Base-by-base conservation (phyloP, 2,797 vertebrate genomes). In the Sebastes elongatus region DNA sequence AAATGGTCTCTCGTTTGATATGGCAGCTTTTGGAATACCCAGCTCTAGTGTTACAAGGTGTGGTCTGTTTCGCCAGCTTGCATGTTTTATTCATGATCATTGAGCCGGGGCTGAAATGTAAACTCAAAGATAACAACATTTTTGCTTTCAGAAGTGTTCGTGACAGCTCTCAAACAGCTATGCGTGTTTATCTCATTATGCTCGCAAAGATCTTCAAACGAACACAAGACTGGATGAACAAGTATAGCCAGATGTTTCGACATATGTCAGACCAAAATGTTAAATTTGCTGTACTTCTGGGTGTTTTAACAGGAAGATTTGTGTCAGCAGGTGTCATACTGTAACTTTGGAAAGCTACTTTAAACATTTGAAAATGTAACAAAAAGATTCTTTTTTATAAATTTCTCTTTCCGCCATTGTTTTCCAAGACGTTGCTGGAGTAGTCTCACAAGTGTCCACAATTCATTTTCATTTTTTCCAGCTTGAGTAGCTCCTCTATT, bases 41-140 rank as follows among this genome's bases (percentile, higher is more conserved):
- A 62, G 68, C 86, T 86, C 76, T 89, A 64, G 61, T 88, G 85
- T 90, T 89, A 79, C 84, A 27, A 63, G 61, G 63, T 68, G 72
- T 33, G 33, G 76, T 56, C 79, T 60, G 67, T 76, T 64, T 77
- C 33, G 28, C 70, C 56, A 74, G 69, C 73, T 65, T 27, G 13
- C 42, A 78, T 90, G 2, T 71, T 88, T 92, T 83, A 89, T 90
- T 92, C 32, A 92, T 88, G 27, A 35, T 65, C 63, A 25, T 14
- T 61, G 20, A 49, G 23, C 28, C 25, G 8, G 3, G 28, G 32
- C 13, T 56, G 35, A 57, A 49, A 57, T 33, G n/a, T 30, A 53
- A 66, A 66, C 32, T 33, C 13, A 33, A 23, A 61, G 57, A 62
- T 20, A 33, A 25, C 46, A 32, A 22, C 2, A 14, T 11, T 30